Percentiles rank a stretch among this genome's conserved stretches.
These are phyloP conservation scores for Marronus borbonicus DNA, from an alignment of 2,888 invertebrate genomes.

Conservation along the genomic window DNA sequence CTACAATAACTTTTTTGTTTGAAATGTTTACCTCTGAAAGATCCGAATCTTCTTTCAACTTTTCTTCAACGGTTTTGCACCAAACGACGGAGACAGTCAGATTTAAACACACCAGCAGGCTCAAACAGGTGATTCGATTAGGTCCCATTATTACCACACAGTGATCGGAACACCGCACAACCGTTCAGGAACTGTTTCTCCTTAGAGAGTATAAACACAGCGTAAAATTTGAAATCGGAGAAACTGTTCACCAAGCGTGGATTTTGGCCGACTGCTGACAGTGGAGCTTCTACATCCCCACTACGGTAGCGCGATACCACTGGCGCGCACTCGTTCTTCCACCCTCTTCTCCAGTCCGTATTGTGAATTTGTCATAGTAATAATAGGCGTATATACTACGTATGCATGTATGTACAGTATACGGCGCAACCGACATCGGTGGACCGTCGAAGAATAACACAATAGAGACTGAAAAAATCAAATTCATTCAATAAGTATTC, in stretches of 20 bases:
- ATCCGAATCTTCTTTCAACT: constrained; percentile 77
- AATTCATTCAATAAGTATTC: constrained; percentile 36
- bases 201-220: constrained; percentile 26
- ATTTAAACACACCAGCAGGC: constrained; percentile 47
- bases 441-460: neutral
- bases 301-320: constrained; percentile 39
- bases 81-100: constrained; percentile 51
- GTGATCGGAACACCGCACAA: constrained; percentile 46
- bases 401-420: neutral
- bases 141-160: constrained; percentile 48
- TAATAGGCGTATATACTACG: constrained; percentile 33
- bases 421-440: neutral
- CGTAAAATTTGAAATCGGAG: constrained; percentile 33
- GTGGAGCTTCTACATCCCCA: constrained; percentile 42
- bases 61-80: constrained; percentile 74
- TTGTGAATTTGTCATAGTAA: constrained; percentile 39
- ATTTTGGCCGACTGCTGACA: constrained; percentile 43
- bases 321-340: constrained; percentile 41
- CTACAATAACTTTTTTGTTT: constrained; percentile 49
- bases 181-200: constrained; percentile 38
- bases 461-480: constrained; percentile 38
- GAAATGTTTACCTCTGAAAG: constrained; percentile 76
- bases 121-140: constrained; percentile 49
- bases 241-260: constrained; percentile 40
- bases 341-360: constrained; percentile 30